A percentile compares a stretch with the other conserved stretches of the same genome.
phyloP scores from a whole-genome alignment of 2,888 invertebrate genomes.

The Caradrina kadenii region DNA sequence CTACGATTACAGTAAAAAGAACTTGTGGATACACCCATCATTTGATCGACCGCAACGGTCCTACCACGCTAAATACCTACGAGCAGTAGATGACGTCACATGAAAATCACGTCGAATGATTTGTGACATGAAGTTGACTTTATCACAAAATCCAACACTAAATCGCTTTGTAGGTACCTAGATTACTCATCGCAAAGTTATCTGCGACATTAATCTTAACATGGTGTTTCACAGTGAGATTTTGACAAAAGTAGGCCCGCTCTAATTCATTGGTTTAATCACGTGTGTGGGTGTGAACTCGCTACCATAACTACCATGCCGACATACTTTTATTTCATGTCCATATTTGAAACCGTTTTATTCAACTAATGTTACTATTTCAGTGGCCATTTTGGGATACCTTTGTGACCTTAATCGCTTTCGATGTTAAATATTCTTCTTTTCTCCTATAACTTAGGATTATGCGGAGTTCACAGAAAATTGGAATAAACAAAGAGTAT shows the following conservation, averaged over 20 bases:
- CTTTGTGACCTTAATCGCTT: constrained; percentile 12
- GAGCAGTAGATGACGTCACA: constrained; percentile 19
- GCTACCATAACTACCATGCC: constrained; percentile 37
- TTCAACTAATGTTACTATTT: constrained; percentile 29
- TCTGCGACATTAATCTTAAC: constrained; percentile 42
- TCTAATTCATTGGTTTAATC: constrained; percentile 47
- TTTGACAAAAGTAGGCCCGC: constrained; percentile 46
- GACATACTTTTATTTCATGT: constrained; percentile 40
- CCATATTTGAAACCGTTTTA: constrained; percentile 39
- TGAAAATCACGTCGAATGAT: constrained; percentile 16
- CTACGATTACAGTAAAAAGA: constrained; percentile 51
- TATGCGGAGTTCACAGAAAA: constrained; percentile 9
- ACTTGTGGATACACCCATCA: constrained; percentile 25
- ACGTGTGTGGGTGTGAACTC: constrained; percentile 44
- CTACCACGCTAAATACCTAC: constrained; percentile 26
- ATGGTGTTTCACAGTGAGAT: constrained; percentile 30
- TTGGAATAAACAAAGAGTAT: background rate
- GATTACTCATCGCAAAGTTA: constrained; percentile 45
- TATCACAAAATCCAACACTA: constrained; percentile 29
- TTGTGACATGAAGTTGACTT: constrained; percentile 19
- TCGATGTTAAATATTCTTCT: constrained; percentile 27
- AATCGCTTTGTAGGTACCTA: constrained; percentile 31
- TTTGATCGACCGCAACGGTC: constrained; percentile 36
- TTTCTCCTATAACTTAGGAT: constrained; percentile 19
- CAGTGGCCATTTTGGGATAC: constrained; percentile 16